A percentile compares a stretch with the other conserved stretches of the same genome.
phyloP scores from a whole-genome alignment of 2,888 invertebrate genomes.

The Drosophila austrosaltans region DNA sequence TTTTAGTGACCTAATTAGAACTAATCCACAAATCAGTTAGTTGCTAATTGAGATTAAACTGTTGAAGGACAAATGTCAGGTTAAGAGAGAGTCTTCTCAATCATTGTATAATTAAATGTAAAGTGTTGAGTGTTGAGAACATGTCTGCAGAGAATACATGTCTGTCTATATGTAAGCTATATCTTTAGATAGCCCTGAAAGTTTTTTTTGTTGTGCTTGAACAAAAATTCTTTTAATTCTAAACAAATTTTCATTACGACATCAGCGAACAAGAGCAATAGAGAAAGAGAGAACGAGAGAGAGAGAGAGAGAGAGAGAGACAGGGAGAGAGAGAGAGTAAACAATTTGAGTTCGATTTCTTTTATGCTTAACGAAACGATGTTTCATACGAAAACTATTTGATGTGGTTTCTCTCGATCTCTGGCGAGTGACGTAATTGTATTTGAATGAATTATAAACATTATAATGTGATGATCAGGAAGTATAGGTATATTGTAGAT shows the following conservation, averaged over 20 bases:
- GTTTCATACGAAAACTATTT: constrained; percentile 50
- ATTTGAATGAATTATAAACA: constrained; percentile 10
- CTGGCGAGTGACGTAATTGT: constrained; percentile 60
- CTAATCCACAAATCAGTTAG: too few relatives aligned
- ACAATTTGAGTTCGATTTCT: constrained; percentile 26
- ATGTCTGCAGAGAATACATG: neutral
- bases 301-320: constrained; percentile 1
- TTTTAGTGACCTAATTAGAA: too few relatives aligned
- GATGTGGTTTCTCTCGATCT: constrained; percentile 27
- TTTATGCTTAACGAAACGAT: constrained; percentile 50
- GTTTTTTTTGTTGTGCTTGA: constrained; percentile 31
- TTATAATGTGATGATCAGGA: constrained; percentile 10
- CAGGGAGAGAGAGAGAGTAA: constrained; percentile 28
- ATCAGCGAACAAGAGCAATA: constrained; percentile 32
- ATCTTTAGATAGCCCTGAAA: constrained; percentile 69
- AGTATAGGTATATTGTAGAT: neutral
- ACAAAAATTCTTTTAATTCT: constrained; percentile 60
- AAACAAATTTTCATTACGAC: constrained; percentile 73
- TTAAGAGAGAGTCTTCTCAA: too few relatives aligned
- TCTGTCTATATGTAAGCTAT: constrained; percentile 28
- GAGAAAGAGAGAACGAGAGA: neutral
- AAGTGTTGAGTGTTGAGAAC: too few relatives aligned
- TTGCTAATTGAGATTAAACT: too few relatives aligned
- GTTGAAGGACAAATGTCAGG: too few relatives aligned
- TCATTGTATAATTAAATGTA: too few relatives aligned